A percentile compares a stretch with the other conserved stretches of the same genome.
These are phyloP conservation scores for Enteromius anoplus DNA, from an alignment of 2,797 vertebrate species.

Conservation along the genomic window DNA sequence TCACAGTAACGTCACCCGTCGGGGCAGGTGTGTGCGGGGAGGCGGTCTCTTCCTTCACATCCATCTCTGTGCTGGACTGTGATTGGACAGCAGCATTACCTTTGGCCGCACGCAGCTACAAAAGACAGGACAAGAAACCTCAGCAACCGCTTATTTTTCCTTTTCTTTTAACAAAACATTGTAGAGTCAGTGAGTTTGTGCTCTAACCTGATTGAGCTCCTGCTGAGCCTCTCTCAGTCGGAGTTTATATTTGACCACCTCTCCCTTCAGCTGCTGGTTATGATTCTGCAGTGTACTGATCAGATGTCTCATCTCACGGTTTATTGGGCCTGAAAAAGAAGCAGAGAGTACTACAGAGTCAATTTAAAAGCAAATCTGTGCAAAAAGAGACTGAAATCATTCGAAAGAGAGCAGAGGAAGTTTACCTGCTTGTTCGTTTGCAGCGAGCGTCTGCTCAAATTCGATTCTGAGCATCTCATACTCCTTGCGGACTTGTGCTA, in stretches of 20 bases:
- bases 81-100: slow-evolving; percentile 86
- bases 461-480: slow-evolving; percentile 99
- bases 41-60: slow-evolving; percentile 86
- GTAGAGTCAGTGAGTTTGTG: not conserved
- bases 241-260: slow-evolving; percentile 92
- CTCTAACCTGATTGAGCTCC: slow-evolving; percentile 88
- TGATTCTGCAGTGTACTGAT: slow-evolving; percentile 98
- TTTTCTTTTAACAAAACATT: not conserved
- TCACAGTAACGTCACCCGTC: slow-evolving; percentile 76
- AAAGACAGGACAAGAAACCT: not conserved
- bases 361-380: not conserved
- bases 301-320: slow-evolving; percentile 96
- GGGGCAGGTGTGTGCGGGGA: slow-evolving; percentile 70
- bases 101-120: slow-evolving; percentile 84
- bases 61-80: slow-evolving; percentile 89
- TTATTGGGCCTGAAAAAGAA: slow-evolving; percentile 86
- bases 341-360: not conserved
- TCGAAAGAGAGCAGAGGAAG: not conserved
- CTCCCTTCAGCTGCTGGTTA: slow-evolving; percentile 97
- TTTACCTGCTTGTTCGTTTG: slow-evolving; percentile 96
- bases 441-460: slow-evolving; percentile 96
- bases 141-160: not conserved
- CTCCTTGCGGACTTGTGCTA: slow-evolving; percentile 97
- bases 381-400: not conserved
- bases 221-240: slow-evolving; percentile 90